Base-by-base conservation (phyloP, 23 tunicate species). In the Trididemnum nubilum region DNA sequence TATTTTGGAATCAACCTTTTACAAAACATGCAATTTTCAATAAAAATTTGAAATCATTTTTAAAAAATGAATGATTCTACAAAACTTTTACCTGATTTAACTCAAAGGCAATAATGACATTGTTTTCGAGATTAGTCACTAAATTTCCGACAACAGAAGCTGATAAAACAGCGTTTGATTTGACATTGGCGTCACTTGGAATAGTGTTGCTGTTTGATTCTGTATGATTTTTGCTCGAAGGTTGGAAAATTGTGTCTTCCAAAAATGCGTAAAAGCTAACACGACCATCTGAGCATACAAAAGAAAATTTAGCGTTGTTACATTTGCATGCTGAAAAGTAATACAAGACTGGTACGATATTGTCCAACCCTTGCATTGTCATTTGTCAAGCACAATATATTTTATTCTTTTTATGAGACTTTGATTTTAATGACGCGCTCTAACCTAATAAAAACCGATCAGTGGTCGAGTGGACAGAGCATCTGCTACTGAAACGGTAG, bases 231-330 rank as follows among this genome's bases (percentile, higher is more conserved):
- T 5, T 26, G 29, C n/a, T 22, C 7, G 37, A 32, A 32, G 15
- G n/a, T 67, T 33, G 74, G 33, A 67, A 67, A 32, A 24, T 24
- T 3, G 3, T 33, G 38, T 33, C 74, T 37, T 67, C 25, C 21
- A 67, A 9, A 67, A 67, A 67, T 31, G 74, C 74, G n/a, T 67
- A 67, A 24, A 67, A 67, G 38, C 74, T 67, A 7, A 67, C 74
- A 12, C 74, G 22, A 31, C 74, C 74, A 31, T 33, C 74, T 67
- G 38, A 61, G n/a, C 54, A 44, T 15, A 44, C 9, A 7, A 44
- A 44, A 44, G 9, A 44, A 44, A 44, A 44, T 7, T n/a, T 44
- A 44, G 9, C 15, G 9, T 44, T 7, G 9, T 44, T 44, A 7
- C 15, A 44, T 7, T 44, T 44, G 54, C 54, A 44, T 44, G 9